Evolutionary conservation across 2,113 vertebrate genomes (phyloP).

Genomic region (Dolichallabes microphthalmus): DNA sequence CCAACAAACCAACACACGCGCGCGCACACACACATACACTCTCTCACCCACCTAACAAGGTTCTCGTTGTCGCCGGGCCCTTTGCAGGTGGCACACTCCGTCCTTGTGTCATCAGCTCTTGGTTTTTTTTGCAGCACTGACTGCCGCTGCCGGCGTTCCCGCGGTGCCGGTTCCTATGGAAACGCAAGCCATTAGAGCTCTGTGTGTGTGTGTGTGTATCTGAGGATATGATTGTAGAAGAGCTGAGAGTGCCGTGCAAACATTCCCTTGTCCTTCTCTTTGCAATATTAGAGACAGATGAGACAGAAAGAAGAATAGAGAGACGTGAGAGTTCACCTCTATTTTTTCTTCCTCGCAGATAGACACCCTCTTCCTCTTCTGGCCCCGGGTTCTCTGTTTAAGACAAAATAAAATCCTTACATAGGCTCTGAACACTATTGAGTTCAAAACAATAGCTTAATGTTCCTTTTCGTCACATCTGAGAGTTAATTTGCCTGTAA

Average conservation of each 20-base stretch:
- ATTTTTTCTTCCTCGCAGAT: slow-evolving; percentile 89
- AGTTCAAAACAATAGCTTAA: slow-evolving; percentile 10
- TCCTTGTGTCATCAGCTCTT: slow-evolving; percentile 90
- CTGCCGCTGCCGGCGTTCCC: slow-evolving; percentile 89
- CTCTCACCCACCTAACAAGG: slow-evolving; percentile 86
- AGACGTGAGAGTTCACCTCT: slow-evolving; percentile 73
- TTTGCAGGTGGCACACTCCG: slow-evolving; percentile 91
- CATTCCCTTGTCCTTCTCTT: slow-evolving; percentile 44
- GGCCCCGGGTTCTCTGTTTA: slow-evolving; percentile 91
- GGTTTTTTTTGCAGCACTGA: slow-evolving; percentile 89
- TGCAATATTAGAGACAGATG: slow-evolving; percentile 43
- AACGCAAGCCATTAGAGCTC: slow-evolving; percentile 62
- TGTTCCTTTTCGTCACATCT: background rate
- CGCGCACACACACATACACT: slow-evolving; percentile 19
- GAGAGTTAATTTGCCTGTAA: slow-evolving; percentile 27
- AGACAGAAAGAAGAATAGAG: slow-evolving; percentile 25
- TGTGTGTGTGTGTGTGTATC: slow-evolving; percentile 10
- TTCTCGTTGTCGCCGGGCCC: slow-evolving; percentile 96
- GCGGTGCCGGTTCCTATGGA: slow-evolving; percentile 84
- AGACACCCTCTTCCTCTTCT: slow-evolving; percentile 86
- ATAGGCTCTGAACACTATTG: background rate
- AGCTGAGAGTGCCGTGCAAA: slow-evolving; percentile 41
- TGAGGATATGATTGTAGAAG: slow-evolving; percentile 15
- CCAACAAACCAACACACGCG: slow-evolving; percentile 26
- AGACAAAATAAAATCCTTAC: slow-evolving; percentile 27